These are phyloP conservation scores for Perodicticus potto DNA, from an alignment of 2,797 vertebrate species.

Conservation along the genomic window DNA sequence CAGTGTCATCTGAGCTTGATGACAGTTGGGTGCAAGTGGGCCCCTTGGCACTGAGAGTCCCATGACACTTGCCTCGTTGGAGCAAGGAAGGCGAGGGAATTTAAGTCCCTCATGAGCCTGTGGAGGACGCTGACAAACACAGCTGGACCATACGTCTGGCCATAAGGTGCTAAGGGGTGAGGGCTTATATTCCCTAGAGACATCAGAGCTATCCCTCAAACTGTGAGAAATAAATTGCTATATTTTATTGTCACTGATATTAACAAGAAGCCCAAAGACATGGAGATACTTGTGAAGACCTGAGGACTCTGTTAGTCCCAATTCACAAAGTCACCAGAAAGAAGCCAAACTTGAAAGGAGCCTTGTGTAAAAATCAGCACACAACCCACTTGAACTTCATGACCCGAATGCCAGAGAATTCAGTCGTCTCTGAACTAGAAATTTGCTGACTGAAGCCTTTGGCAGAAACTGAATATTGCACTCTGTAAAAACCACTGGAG, in stretches of 20 bases:
- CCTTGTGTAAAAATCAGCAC: neutral
- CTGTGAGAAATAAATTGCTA: neutral
- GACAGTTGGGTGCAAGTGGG: neutral
- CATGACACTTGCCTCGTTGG: neutral
- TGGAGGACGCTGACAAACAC: neutral
- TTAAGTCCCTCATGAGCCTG: neutral
- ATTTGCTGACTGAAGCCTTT: neutral
- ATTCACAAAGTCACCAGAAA: slow-evolving; percentile 14
- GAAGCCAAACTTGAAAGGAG: neutral
- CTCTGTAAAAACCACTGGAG: neutral
- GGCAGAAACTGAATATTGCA: neutral
- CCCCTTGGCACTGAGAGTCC: neutral
- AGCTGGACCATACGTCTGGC: neutral
- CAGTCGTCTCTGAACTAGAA: neutral
- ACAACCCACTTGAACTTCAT: neutral
- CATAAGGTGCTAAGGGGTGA: neutral
- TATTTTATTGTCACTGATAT: neutral
- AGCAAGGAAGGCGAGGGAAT: neutral
- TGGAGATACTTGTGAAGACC: neutral
- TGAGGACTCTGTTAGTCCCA: neutral
- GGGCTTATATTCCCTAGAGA: neutral
- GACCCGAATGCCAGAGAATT: neutral
- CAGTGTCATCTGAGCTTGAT: neutral
- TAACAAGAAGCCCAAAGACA: neutral
- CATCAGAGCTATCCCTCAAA: neutral